phyloP scores from a whole-genome alignment of 2,113 vertebrate genomes.

The Actinemys pallida region DNA sequence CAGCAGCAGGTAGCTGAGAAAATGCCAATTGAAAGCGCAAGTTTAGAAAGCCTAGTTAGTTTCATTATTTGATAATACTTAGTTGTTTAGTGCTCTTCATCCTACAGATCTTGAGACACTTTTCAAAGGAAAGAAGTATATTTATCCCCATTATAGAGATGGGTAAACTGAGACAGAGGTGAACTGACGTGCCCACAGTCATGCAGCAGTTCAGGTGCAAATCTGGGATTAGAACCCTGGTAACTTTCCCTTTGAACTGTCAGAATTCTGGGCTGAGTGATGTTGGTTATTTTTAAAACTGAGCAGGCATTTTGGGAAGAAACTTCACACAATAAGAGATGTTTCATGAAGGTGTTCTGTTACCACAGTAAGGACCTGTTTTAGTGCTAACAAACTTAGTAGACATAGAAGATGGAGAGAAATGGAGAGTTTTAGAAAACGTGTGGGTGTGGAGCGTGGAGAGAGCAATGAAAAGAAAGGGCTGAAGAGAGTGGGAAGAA shows the following conservation, averaged over 20 bases:
- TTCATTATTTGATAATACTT: background rate
- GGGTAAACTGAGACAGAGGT: background rate
- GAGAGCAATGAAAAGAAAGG: background rate
- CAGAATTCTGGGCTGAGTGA: conserved; percentile 22
- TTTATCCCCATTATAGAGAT: background rate
- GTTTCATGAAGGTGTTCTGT: conserved; percentile 56
- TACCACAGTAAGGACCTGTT: conserved; percentile 19
- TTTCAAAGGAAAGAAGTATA: background rate
- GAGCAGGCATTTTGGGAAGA: conserved; percentile 5
- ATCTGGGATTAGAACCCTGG: background rate
- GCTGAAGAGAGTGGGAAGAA: background rate
- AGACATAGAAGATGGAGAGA: conserved; percentile 41
- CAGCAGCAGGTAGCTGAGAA: background rate
- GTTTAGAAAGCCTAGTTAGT: background rate
- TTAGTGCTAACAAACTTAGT: conserved; percentile 22
- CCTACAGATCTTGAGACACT: accelerated
- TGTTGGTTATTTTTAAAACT: conserved; percentile 46
- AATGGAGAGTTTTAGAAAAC: conserved; percentile 47
- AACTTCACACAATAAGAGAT: conserved; percentile 38
- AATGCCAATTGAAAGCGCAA: background rate
- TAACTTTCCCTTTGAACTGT: conserved; percentile 26
- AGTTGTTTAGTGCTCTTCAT: background rate
- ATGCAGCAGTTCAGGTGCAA: background rate
- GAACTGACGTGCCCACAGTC: background rate
- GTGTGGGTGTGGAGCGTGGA: conserved; percentile 28